These are phyloP conservation scores for Hemaris fuciformis DNA, from an alignment of 2,888 invertebrate genomes.

Conservation along the genomic window DNA sequence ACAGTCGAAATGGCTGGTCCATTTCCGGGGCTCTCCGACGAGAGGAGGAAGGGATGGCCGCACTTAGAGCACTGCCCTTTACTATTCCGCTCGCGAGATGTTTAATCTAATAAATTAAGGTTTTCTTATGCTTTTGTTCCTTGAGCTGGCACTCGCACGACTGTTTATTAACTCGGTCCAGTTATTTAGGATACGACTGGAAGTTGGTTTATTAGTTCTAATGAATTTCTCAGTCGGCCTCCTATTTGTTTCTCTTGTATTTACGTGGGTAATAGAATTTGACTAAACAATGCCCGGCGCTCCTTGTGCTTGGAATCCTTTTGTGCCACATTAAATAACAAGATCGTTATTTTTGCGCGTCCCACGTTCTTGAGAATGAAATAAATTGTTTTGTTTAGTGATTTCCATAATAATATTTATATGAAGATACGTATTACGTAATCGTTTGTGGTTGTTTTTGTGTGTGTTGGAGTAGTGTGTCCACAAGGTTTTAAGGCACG, in stretches of 20 bases:
- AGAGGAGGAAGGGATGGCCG: not conserved
- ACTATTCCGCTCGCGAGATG: constrained; percentile 9
- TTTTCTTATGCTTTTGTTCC: constrained; percentile 6
- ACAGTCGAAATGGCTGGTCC: not conserved
- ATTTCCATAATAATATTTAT: not conserved
- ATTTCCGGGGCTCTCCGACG: not conserved
- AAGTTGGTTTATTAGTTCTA: constrained; percentile 14
- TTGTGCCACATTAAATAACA: not conserved
- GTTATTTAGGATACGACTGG: constrained; percentile 4
- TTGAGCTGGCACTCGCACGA: constrained; percentile 1
- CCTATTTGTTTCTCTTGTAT: constrained; percentile 7
- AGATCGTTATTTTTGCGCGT: constrained; percentile 5
- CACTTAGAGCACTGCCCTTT: not conserved
- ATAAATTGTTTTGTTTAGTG: not conserved
- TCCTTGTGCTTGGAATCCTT: not conserved
- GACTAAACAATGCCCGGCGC: not conserved
- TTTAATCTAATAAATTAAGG: constrained; percentile 13
- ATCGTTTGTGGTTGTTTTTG: too few relatives aligned
- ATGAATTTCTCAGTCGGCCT: constrained; percentile 7
- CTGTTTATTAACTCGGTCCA: constrained; percentile 9
- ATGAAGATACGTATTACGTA: too few relatives aligned
- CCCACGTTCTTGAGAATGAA: not conserved
- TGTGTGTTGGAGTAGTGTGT: too few relatives aligned
- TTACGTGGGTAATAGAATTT: constrained; percentile 8
- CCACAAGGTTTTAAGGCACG: too few relatives aligned